Conservation (phyloP, 2,113 vertebrate species). For the Phodopus roborovskii region DNA sequence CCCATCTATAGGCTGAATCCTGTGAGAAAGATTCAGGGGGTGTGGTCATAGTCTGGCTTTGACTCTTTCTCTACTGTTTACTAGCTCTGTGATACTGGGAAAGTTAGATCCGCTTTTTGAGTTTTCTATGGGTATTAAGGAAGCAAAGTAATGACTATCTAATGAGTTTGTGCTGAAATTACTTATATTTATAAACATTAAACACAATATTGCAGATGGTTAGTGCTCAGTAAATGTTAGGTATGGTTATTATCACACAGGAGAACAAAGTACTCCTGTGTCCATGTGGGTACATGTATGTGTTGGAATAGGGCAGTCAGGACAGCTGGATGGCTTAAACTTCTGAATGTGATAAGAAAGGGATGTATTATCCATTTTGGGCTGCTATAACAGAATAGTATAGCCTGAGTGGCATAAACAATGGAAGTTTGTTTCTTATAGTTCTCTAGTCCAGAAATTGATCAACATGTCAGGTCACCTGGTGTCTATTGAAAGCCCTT, state of each 20-base stretch:
- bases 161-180: not conserved
- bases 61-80: not conserved
- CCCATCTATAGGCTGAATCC: not conserved
- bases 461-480: not conserved
- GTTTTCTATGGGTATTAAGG: not conserved
- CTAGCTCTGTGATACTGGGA: not conserved
- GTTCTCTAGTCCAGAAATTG: not conserved
- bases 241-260: not conserved
- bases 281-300: not conserved
- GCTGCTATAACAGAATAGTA: not conserved
- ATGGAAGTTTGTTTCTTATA: not conserved
- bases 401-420: not conserved
- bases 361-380: not conserved
- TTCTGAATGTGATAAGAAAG: not conserved
- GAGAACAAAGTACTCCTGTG: not conserved
- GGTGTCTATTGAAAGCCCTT: not conserved
- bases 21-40: not conserved
- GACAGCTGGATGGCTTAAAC: not conserved
- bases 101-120: not conserved
- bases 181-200: not conserved
- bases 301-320: not conserved
- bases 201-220: not conserved
- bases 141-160: not conserved
- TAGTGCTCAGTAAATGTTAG: not conserved
- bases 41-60: not conserved